Percentiles rank a stretch among this genome's conserved stretches.
Conservation (phyloP, 1,140 invertebrate genomes). For the Chionoecetes opilio region DNA sequence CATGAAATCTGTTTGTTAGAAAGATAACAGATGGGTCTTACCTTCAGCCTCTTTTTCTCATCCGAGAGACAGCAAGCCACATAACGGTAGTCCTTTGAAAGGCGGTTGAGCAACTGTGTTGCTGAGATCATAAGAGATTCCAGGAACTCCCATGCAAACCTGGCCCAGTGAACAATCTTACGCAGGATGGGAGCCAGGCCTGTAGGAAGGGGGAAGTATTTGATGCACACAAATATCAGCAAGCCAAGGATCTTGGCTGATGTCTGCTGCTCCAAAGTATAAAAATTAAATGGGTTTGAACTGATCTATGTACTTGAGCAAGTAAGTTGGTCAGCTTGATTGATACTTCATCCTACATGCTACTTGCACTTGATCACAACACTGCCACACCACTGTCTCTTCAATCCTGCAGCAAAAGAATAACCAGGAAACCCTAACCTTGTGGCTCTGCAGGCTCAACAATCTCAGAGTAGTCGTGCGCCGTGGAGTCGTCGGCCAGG, state of each 20-base stretch:
- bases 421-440: conserved; percentile 42
- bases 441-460: conserved; percentile 80
- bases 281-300: too few relatives aligned
- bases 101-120: conserved; percentile 93
- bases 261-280: background rate
- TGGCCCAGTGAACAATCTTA: conserved; percentile 84
- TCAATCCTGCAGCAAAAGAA: background rate
- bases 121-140: conserved; percentile 93
- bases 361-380: too few relatives aligned
- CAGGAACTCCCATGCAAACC: conserved; percentile 89
- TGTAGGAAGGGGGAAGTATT: conserved; percentile 44
- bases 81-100: conserved; percentile 96
- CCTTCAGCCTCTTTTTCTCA: conserved; percentile 93
- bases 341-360: too few relatives aligned
- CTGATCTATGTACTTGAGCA: too few relatives aligned
- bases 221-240: background rate
- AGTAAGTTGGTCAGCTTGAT: too few relatives aligned
- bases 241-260: background rate
- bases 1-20: background rate
- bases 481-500: conserved; percentile 78
- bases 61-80: conserved; percentile 88
- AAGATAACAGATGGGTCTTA: conserved; percentile 82
- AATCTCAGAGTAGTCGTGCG: conserved; percentile 80
- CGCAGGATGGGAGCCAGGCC: conserved; percentile 79
- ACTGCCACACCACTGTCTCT: background rate